Base-by-base conservation (phyloP, 2,888 invertebrate species). In the Philhelius pedissequus region DNA sequence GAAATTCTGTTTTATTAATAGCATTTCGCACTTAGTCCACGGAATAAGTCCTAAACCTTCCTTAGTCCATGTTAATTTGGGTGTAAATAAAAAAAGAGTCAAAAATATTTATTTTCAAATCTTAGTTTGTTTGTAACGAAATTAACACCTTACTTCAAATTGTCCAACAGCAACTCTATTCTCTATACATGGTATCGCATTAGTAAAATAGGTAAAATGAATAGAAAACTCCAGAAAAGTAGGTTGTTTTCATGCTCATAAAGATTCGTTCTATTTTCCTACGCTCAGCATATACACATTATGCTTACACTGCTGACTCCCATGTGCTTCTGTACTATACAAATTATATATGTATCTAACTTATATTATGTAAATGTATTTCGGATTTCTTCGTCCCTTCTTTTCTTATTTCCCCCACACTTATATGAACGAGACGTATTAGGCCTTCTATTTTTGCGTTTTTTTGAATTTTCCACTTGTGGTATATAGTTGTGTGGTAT, bases 391-490 rank as follows among this genome's bases (percentile, higher is more conserved):
- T 32, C 20, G 20, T 50, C 68, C 52, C 50, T 38, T 68, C 25
- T 32, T 48, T 35, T 22, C 62, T 18, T n/a, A n/a, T n/a, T n/a
- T 62, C 43, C 18, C 18, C 15, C 43, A 15, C 45, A 43, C 18
- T 18, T 18, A 30, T 2, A 25, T 6, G 9, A 43, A n/a, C 45
- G 11, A 2, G 2, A 32, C 20, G 6, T 27, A 30, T 56, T 20
- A 32, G 38, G 32, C 73, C 66, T 75, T 83, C 78, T 83, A 83
- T 78, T 83, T 83, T 79, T 69, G 83, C 79, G 62, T 43, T 62
- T 50, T 83, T 83, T 83, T 79, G 74, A 83, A 74, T 83, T 75
- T 79, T 79, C 48, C 71, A 70, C 64, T 81, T 76, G 70, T 64
- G 58, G 50, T 56, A 58, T 35, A 35, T n/a, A n/a, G n/a, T n/a